Percentiles rank a stretch among this genome's conserved stretches.
These are phyloP conservation scores for Pherbina coryleti DNA, from an alignment of 2,888 invertebrate species.

Conservation along the genomic window DNA sequence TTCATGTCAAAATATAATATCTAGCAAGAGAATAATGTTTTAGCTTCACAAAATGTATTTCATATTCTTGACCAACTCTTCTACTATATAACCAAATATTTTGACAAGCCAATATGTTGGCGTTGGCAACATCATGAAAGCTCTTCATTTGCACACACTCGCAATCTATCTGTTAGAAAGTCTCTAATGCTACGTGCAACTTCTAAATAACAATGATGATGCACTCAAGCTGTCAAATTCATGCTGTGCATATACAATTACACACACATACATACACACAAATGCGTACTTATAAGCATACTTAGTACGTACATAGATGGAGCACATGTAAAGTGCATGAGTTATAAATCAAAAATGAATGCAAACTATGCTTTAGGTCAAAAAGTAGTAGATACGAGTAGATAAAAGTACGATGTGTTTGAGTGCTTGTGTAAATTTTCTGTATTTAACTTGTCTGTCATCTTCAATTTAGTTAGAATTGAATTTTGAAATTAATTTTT, in stretches of 20 bases:
- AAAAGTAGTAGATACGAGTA: not conserved
- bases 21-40: too few species aligned
- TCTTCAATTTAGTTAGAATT: slow-evolving; percentile 21
- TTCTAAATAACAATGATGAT: slow-evolving; percentile 7
- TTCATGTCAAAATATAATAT: too few species aligned
- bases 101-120: not conserved
- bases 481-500: slow-evolving; percentile 11
- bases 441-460: slow-evolving; percentile 6
- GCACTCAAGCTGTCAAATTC: slow-evolving; percentile 26
- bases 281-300: too few species aligned
- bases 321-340: slow-evolving; percentile 2
- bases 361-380: not conserved
- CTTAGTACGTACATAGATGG: not conserved
- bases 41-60: too few species aligned
- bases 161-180: not conserved
- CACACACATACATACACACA: too few species aligned
- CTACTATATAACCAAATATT: not conserved
- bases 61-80: too few species aligned
- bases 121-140: not conserved
- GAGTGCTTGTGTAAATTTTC: not conserved
- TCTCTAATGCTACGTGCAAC: not conserved
- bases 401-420: not conserved
- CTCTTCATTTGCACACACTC: not conserved
- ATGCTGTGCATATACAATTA: slow-evolving; percentile 6
- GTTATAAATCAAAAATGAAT: slow-evolving; percentile 15